phyloP scores from a whole-genome alignment of 2,113 vertebrate genomes.

The Tychaedon coryphoeus region DNA sequence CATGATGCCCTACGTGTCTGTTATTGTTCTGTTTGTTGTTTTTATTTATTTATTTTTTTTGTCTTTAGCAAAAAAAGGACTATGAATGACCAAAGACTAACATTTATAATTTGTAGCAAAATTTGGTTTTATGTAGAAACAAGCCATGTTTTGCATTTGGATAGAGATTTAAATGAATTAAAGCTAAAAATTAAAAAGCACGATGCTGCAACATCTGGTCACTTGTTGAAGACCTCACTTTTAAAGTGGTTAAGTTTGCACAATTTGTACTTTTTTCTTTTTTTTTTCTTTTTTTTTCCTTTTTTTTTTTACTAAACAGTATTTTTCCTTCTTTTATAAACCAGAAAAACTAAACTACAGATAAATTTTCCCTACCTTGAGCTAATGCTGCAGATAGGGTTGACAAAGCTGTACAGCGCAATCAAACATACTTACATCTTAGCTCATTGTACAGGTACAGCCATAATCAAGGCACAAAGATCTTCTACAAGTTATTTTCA shows the following conservation, averaged over 20 bases:
- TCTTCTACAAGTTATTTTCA: constrained; percentile 96
- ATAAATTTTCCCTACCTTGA: constrained; percentile 78
- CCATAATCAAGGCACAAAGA: constrained; percentile 98
- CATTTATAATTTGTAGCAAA: constrained; percentile 80
- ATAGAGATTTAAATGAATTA: constrained; percentile 85
- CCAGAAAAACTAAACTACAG: constrained; percentile 86
- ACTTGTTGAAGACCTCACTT: constrained; percentile 80
- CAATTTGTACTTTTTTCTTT: constrained; percentile 86
- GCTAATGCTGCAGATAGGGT: constrained; percentile 76
- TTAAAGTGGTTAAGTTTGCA: constrained; percentile 86
- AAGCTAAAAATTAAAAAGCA: constrained; percentile 85
- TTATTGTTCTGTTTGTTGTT: constrained; percentile 21
- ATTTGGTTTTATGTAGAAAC: constrained; percentile 88
- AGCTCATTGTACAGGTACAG: constrained; percentile 94
- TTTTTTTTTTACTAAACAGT: constrained; percentile 76
- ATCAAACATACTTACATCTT: constrained; percentile 93
- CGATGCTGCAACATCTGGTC: constrained; percentile 75
- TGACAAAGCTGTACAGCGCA: constrained; percentile 92
- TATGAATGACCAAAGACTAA: constrained; percentile 70
- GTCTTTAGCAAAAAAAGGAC: constrained; percentile 40
- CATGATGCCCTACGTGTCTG: constrained; percentile 41
- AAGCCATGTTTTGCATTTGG: constrained; percentile 85
- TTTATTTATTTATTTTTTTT: neutral
- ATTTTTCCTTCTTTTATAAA: constrained; percentile 83
- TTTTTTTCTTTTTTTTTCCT: constrained; percentile 33